phyloP scores from a whole-genome alignment of 2,113 vertebrate genomes.

The Aldabrachelys gigantea region DNA sequence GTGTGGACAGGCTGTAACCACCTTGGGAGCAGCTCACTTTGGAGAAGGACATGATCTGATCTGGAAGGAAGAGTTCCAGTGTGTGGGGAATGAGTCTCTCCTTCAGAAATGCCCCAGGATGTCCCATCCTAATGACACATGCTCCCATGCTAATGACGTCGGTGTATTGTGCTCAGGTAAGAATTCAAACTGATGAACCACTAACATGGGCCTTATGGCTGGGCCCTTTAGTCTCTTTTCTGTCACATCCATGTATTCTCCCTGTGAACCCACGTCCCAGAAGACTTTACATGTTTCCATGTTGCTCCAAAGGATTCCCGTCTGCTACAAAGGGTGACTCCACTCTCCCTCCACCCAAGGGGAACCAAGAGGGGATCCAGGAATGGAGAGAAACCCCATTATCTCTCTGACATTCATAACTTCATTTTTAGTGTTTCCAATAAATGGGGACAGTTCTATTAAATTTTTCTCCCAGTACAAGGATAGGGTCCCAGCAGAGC shows the following conservation, averaged over 20 bases:
- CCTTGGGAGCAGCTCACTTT: constrained; percentile 52
- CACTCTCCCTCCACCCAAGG: neutral
- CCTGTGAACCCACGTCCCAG: neutral
- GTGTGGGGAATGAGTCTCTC: constrained; percentile 65
- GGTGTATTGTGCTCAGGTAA: too few species aligned
- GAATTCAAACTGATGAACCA: neutral
- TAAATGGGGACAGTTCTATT: too few species aligned
- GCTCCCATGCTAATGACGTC: neutral
- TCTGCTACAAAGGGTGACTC: neutral
- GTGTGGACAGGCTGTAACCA: constrained; percentile 68
- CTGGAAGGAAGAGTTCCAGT: constrained; percentile 78
- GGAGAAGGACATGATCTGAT: constrained; percentile 49
- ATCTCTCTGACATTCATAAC: neutral
- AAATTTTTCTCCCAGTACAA: neutral
- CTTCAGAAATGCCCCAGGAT: constrained; percentile 72
- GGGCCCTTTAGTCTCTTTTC: too few species aligned
- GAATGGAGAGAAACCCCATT: neutral
- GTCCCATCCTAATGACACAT: neutral
- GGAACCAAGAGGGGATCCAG: neutral
- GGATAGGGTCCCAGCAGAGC: neutral
- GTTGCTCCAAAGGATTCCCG: neutral
- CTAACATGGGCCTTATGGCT: neutral
- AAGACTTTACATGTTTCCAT: neutral
- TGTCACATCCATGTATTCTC: neutral
- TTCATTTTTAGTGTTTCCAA: too few species aligned